Base-by-base conservation (phyloP, 2,888 invertebrate species). In the Geophilus truncorum region DNA sequence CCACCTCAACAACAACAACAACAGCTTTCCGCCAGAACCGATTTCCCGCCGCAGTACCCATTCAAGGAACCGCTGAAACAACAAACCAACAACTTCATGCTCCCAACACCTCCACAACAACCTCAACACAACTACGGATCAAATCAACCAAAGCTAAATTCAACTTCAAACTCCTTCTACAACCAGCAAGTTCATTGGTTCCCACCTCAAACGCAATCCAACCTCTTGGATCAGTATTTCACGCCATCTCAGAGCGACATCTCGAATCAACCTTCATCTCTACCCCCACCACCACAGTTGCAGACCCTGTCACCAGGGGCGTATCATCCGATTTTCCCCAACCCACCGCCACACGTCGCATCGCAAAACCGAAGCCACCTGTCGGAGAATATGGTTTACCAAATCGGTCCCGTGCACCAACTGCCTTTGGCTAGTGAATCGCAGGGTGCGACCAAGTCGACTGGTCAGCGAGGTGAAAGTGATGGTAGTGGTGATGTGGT, bases 311-410 rank as follows among this genome's bases (percentile, higher is more conserved):
- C 79, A 23, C 62, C 79, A n/a, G 79, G 79, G 30, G 30, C 79
- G n/a, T 80, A 76, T 79, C 79, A 45, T 23, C 62, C 57, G n/a
- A 81, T 80, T 12, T 30, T 82, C 23, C 23, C 12, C 25, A 23
- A 15, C 32, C 81, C 15, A 15, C 82, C 78, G 81, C 83, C 80
- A 76, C 83, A 82, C 32, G 62, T 32, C 12, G 82, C 82, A 36
- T 82, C 82, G 79, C 83, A 83, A 78, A 45, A 79, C 28, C 36
- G 45, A 9, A 36, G 32, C 9, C 77, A 80, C 34, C 23, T 77
- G 6, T 36, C 78, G 12, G 77, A 80, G 28, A 57, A 62, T 32
- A 25, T 80, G 28, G 80, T 80, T 7, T 80, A 75, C 25, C 80
- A 80, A 36, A 80, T 80, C 23, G 70, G 25, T 12, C 15, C 70